Percentiles rank a stretch among this genome's conserved stretches.
phyloP scores from a whole-genome alignment of 2,113 vertebrate species.

The Agelaius phoeniceus region DNA sequence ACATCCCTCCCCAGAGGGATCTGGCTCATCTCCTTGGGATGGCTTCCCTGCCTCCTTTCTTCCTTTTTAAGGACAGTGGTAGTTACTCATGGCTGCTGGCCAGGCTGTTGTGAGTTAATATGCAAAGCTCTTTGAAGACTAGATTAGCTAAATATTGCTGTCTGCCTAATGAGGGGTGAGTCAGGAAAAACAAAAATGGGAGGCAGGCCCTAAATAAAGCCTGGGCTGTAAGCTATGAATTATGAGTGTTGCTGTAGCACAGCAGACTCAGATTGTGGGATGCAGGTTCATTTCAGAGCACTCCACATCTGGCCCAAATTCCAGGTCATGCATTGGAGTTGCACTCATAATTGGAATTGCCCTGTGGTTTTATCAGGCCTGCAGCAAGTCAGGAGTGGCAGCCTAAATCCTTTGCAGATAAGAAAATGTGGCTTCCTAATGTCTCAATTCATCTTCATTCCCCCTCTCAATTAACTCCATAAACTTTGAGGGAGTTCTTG shows the following conservation, averaged over 20 bases:
- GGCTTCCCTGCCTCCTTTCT: background rate
- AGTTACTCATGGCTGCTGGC: background rate
- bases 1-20: background rate
- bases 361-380: background rate
- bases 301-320: background rate
- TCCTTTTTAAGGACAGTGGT: background rate
- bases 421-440: conserved; percentile 30
- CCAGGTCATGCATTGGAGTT: background rate
- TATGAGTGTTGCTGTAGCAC: background rate
- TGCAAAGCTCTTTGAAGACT: background rate
- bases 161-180: background rate
- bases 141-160: background rate
- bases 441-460: conserved; percentile 1
- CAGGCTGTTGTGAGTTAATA: background rate
- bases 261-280: background rate
- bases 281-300: background rate
- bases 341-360: background rate
- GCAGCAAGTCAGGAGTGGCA: background rate
- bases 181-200: conserved; percentile 21
- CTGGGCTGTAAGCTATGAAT: background rate
- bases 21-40: background rate
- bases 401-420: conserved; percentile 45
- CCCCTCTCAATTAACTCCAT: background rate
- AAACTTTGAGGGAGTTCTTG: conserved; percentile 4
- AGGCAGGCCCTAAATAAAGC: background rate